Percentiles rank a stretch among this genome's conserved stretches.
These are phyloP conservation scores for Calonectris borealis DNA, from an alignment of 2,113 vertebrate species.

Conservation along the genomic window DNA sequence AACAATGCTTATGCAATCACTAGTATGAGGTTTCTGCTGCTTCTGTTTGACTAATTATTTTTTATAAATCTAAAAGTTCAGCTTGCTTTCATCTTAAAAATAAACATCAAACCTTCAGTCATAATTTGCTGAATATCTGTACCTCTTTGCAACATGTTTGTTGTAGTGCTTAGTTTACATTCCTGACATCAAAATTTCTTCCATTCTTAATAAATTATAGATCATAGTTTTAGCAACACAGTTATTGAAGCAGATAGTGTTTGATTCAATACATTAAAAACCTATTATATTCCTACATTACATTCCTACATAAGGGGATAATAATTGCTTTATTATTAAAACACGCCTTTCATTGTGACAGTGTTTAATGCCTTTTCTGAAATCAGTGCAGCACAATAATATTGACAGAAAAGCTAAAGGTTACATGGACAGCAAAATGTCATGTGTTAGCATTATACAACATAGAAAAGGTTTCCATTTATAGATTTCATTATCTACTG, in stretches of 20 bases:
- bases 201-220: constrained; percentile 17
- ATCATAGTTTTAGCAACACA: background rate
- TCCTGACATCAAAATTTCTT: background rate
- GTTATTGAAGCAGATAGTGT: constrained; percentile 31
- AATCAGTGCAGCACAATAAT: background rate
- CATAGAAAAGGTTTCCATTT: constrained; percentile 44
- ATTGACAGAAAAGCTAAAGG: constrained; percentile 47
- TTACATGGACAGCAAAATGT: constrained; percentile 42
- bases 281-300: constrained; percentile 33
- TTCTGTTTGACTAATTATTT: background rate
- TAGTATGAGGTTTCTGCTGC: background rate
- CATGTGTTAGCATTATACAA: constrained; percentile 31
- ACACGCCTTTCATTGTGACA: background rate
- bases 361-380: constrained; percentile 15
- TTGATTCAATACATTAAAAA: constrained; percentile 63
- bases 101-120: background rate
- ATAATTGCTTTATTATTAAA: constrained; percentile 56
- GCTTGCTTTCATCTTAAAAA: background rate
- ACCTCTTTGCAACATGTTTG: background rate
- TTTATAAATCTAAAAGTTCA: background rate
- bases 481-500: constrained; percentile 31
- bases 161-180: background rate
- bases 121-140: background rate
- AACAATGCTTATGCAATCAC: background rate
- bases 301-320: background rate